Evolutionary conservation across 2,888 invertebrate species (phyloP), one percentile per base, ranked within the genome.

Genomic region (Metopia argyrocephala): DNA sequence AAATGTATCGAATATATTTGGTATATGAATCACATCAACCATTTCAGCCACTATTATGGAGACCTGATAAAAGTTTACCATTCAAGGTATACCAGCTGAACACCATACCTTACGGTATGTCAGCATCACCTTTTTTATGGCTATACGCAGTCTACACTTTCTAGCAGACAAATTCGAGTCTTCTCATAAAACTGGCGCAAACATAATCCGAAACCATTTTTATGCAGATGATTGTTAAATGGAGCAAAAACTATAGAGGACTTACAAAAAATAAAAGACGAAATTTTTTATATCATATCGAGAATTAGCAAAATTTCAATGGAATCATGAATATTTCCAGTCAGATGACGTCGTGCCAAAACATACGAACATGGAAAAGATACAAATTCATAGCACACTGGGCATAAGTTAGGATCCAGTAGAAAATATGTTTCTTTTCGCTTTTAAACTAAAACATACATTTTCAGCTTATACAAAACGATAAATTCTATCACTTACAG

Each of bases 1-100:
- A 61, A 69, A 69, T 69, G 57, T 57, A 57, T 18, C 20, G 69
- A 57, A 69, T 57, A 46, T 69, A 57, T 69, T 15, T 48, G 20
- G 20, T 59, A 27, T 45, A 66, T 54, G 28, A 65, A 5, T 28
- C 65, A 3, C 12, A 65, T 31, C 21, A 31, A 1, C 25, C 28
- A 5, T 65, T 65, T 54, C 66, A 66, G 66, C 54, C 38, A 52
- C 52, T 66, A 21, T 54, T 66, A 15, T 66, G 38, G 69, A 69
- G 69, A 28, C 4, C 28, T 48, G 45, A 25, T 28, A 46, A 69
- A 15, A 57, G 12, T 27, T 57, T 27, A 21, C 57, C 48, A 46
- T 20, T 69, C 28, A 69, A 23, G 23, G 54, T 66, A 38, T 54
- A 66, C 12, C 54, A 66, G 25, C 66, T 66, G 7, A 66, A 54